Conservation (phyloP, 2,113 vertebrate genomes). For the Burhinus bistriatus region DNA sequence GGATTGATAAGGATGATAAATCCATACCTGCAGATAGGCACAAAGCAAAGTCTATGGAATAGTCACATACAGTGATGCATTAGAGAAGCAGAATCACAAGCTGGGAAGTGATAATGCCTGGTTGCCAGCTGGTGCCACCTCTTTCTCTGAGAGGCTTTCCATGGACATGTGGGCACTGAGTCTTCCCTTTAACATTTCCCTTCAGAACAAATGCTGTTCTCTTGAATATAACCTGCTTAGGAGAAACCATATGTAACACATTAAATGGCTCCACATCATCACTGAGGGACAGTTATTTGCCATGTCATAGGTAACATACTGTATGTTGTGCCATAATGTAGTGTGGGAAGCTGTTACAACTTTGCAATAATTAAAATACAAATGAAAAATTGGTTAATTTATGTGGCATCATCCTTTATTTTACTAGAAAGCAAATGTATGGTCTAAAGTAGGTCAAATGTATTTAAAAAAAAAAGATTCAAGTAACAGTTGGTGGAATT, state of each 20-base stretch:
- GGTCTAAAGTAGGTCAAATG: not conserved
- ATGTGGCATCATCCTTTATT: not conserved
- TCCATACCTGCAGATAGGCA: not conserved
- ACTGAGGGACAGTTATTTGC: not conserved
- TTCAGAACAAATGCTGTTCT: not conserved
- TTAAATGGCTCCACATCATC: not conserved
- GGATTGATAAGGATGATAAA: not conserved
- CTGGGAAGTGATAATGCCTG: not conserved
- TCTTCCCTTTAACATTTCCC: not conserved
- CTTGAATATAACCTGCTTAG: not conserved
- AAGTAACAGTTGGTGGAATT: not conserved
- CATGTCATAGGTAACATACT: not conserved
- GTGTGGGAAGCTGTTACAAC: not conserved
- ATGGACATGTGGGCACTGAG: not conserved
- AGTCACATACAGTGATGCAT: not conserved
- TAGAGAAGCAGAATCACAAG: not conserved
- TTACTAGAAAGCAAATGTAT: not conserved
- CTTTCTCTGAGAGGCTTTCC: not conserved
- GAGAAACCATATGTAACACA: not conserved
- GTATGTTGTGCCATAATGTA: not conserved
- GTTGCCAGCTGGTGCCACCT: not conserved
- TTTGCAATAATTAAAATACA: not conserved
- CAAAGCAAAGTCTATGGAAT: not conserved
- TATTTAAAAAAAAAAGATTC: not conserved
- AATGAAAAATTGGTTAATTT: not conserved